phyloP scores from a whole-genome alignment of 2,888 invertebrate species.

The Pollenia griseotomentosa region DNA sequence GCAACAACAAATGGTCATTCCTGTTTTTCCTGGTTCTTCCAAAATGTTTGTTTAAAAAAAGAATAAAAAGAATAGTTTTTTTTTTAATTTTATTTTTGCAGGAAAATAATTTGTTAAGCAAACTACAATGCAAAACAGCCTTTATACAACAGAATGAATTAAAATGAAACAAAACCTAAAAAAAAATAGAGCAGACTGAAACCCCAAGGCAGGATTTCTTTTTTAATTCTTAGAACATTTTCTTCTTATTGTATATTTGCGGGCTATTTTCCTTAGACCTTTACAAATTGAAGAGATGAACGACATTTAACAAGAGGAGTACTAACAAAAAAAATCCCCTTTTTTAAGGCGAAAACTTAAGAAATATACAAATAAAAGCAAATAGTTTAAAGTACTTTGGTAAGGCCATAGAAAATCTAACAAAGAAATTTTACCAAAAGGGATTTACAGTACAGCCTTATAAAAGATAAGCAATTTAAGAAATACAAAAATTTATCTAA shows the following conservation, averaged over 20 bases:
- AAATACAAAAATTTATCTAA: too few relatives aligned
- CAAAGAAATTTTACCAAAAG: too few relatives aligned
- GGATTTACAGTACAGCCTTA: too few relatives aligned
- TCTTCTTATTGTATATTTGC: conserved; percentile 8
- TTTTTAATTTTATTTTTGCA: conserved; percentile 33
- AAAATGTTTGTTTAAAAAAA: neutral
- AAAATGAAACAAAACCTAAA: neutral
- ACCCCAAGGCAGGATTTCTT: neutral
- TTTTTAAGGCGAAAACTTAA: too few relatives aligned
- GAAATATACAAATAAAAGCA: too few relatives aligned
- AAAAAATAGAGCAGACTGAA: conserved; percentile 6
- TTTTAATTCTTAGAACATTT: neutral
- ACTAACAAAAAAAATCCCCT: neutral
- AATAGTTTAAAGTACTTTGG: too few relatives aligned
- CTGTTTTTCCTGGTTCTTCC: neutral
- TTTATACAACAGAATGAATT: conserved; percentile 27
- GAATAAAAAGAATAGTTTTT: neutral
- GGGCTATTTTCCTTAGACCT: neutral
- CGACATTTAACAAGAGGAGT: neutral
- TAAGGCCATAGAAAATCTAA: too few relatives aligned
- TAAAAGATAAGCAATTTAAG: too few relatives aligned
- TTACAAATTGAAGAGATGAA: neutral
- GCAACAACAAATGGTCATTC: conserved; percentile 39
- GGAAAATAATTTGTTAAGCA: conserved; percentile 58
- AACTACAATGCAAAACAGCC: conserved; percentile 4